Percentiles rank a stretch among this genome's conserved stretches.
Evolutionary conservation across 2,113 vertebrate genomes (phyloP).

Genomic region (Chaetura pelagica): DNA sequence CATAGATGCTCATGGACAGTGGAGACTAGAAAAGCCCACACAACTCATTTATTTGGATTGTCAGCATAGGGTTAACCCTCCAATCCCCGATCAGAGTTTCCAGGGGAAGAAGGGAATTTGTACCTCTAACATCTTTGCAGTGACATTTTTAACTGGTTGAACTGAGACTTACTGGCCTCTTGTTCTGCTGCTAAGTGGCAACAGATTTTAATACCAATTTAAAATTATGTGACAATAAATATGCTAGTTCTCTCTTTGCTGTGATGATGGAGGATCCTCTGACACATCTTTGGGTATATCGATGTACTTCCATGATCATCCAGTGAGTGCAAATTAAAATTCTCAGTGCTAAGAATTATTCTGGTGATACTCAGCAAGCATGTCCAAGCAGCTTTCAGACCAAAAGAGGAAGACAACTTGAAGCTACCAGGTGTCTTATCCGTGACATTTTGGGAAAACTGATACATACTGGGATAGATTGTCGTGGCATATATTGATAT

Average conservation of each 20-base stretch:
- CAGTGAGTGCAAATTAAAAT: neutral
- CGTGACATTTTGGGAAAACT: neutral
- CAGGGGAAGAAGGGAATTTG: neutral
- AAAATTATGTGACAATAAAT: neutral
- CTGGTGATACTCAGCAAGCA: neutral
- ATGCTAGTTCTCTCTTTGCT: neutral
- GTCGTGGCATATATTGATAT: neutral
- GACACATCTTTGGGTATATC: neutral
- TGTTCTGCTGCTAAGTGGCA: neutral
- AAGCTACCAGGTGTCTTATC: neutral
- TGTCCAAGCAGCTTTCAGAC: neutral
- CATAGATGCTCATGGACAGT: neutral
- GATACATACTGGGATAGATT: no score
- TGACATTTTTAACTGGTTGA: neutral
- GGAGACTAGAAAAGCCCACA: neutral
- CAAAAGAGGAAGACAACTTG: neutral
- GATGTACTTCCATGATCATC: neutral
- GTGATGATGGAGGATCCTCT: neutral
- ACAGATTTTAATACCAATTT: neutral
- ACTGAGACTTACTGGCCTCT: neutral
- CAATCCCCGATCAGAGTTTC: neutral
- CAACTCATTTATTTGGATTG: rapidly evolving
- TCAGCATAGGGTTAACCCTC: neutral
- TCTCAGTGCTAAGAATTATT: neutral
- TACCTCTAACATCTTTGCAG: neutral